Evolutionary conservation across 2,797 vertebrate species (phyloP).

Genomic region (Limosa lapponica): DNA sequence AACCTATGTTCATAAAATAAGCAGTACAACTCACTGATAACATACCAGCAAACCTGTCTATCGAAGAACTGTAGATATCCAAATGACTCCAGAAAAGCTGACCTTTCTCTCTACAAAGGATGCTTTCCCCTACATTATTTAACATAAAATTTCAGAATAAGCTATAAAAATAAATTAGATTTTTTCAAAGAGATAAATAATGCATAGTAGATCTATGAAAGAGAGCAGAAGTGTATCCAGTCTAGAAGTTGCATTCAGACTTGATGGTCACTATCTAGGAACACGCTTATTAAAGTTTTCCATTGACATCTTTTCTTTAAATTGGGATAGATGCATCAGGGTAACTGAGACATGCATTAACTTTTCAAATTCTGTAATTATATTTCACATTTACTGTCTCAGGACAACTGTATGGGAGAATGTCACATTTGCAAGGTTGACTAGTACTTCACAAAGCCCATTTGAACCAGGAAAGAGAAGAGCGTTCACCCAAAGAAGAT

Average conservation of each 20-base stretch:
- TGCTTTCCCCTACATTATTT: neutral
- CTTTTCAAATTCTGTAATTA: neutral
- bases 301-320: neutral
- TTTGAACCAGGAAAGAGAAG: neutral
- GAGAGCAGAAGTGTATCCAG: conserved; percentile 7
- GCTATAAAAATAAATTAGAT: conserved; percentile 26
- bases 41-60: neutral
- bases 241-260: conserved; percentile 17
- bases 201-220: conserved; percentile 13
- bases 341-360: neutral
- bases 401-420: neutral
- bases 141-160: conserved; percentile 14
- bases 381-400: neutral
- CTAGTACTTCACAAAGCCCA: neutral
- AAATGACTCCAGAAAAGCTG: neutral
- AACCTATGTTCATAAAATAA: neutral
- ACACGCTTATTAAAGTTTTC: neutral
- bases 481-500: neutral
- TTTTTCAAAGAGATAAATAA: conserved; percentile 22
- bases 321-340: neutral
- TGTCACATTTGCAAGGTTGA: neutral
- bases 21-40: neutral
- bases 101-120: neutral
- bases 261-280: neutral
- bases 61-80: neutral